phyloP scores from a whole-genome alignment of 2,888 invertebrate species.

The Thysanoteuthis rhombus region DNA sequence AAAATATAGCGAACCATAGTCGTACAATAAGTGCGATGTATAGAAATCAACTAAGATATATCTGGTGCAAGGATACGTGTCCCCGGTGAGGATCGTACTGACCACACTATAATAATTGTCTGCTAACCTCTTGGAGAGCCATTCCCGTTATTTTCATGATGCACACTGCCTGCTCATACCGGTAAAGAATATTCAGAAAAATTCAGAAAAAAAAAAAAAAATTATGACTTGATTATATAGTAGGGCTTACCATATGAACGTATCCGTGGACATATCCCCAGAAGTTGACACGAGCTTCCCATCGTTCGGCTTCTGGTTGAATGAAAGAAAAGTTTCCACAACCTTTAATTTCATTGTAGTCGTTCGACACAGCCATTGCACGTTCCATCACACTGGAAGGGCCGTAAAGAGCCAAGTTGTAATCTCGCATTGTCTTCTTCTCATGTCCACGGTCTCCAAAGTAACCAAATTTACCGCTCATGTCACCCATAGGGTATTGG shows the following conservation, averaged over 20 bases:
- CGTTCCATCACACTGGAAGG: slow-evolving; percentile 83
- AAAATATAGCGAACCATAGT: too few species aligned
- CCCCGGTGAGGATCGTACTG: too few species aligned
- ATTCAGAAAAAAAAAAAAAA: too few species aligned
- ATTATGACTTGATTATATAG: too few species aligned
- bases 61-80: too few species aligned
- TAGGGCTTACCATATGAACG: slow-evolving; percentile 25
- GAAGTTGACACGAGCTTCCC: slow-evolving; percentile 27
- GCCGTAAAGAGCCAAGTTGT: slow-evolving; percentile 83
- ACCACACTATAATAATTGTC: too few species aligned
- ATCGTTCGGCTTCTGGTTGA: neutral
- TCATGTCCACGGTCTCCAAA: slow-evolving; percentile 20
- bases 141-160: too few species aligned
- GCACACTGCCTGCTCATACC: too few species aligned
- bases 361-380: slow-evolving; percentile 85
- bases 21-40: too few species aligned
- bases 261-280: slow-evolving; percentile 24
- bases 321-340: slow-evolving; percentile 36
- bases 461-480: slow-evolving; percentile 73
- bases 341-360: slow-evolving; percentile 36
- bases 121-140: too few species aligned
- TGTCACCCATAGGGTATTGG: slow-evolving; percentile 86
- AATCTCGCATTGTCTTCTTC: slow-evolving; percentile 76
- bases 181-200: too few species aligned
- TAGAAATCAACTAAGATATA: too few species aligned